Evolutionary conservation across 1,140 invertebrate species (phyloP), one percentile per base, ranked within the genome.

Genomic region (Ips nitidus): DNA sequence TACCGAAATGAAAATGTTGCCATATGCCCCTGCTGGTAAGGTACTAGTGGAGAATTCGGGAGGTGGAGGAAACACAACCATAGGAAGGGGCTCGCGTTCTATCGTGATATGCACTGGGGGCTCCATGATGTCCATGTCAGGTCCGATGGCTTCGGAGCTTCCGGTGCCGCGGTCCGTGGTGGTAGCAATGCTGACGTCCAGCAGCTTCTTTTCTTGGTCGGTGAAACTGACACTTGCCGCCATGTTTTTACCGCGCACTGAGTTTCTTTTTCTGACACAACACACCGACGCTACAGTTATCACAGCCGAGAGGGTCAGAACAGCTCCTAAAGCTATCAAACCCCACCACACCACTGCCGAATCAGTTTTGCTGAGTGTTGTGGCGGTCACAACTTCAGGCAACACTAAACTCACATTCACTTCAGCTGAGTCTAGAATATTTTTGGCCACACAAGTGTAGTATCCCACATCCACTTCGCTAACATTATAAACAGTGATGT

Each of bases 121-220:
- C 40, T 83, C 82, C 67, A 82, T 69, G 55, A 81, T 69, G 45
- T 70, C 56, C 47, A 83, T 81, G 70, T 82, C 73, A 73, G 70
- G 76, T 69, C 84, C 81, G 45, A 85, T 80, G 41, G 84, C 76
- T 74, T 89, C 85, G 72, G 86, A 83, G 81, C 88, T 83, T 80
- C 88, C 84, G 75, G 81, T 81, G 4, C 81, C 84, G 22, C 91
- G 85, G 69, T 90, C 89, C 2, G 90, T 90, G 4, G 90, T 90
- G 0, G 91, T 92, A 2, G 90, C 91, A 22, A 92, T 90, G 59
- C 88, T 90, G 22, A 90, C 86, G 75, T 92, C 91, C 41, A 94
- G 83, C 3, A 93, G 80, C 72, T 91, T 90, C 80, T 94, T 94
- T 75, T 94, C 91, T 80, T 93, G 92, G 64, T 94, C 92, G 36